These are phyloP conservation scores for Pollachius pollachius DNA, from an alignment of 2,113 vertebrate species.

Conservation along the genomic window DNA sequence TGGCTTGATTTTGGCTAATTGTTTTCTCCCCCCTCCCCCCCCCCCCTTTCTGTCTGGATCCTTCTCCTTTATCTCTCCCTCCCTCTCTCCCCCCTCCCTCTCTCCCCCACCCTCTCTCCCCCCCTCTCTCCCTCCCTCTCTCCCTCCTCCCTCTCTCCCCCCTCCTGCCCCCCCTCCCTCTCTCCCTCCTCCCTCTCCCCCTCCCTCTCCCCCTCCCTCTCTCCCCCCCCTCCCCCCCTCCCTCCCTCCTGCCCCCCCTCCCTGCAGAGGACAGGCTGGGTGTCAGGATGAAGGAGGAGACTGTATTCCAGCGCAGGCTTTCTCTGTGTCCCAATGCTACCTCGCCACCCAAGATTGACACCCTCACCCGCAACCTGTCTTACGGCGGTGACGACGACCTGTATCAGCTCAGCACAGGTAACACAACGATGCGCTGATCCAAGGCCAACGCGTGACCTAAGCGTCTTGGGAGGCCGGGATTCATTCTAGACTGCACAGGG, in stretches of 20 bases:
- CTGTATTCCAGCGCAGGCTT: constrained; percentile 86
- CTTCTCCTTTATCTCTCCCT: constrained; percentile 17
- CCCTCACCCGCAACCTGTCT: constrained; percentile 83
- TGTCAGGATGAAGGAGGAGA: constrained; percentile 95
- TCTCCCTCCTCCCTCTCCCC: background rate
- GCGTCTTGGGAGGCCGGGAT: too few species aligned
- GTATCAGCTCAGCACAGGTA: constrained; percentile 84
- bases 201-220: background rate
- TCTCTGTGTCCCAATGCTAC: constrained; percentile 84
- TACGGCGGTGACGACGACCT: constrained; percentile 84
- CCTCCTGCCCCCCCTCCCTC: background rate
- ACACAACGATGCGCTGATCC: background rate
- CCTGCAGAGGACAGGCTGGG: constrained; percentile 78
- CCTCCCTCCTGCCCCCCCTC: constrained; percentile 8
- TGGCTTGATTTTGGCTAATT: constrained; percentile 27
- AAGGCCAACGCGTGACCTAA: too few species aligned
- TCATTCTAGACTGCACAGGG: too few species aligned
- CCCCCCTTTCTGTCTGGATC: constrained; percentile 7
- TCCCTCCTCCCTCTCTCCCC: background rate
- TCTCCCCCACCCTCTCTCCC: constrained; percentile 13
- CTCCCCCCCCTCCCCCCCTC: constrained; percentile 21
- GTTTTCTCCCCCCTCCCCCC: constrained; percentile 23
- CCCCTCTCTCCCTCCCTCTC: constrained; percentile 21
- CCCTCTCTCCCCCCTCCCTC: too few species aligned
- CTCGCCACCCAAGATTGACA: constrained; percentile 85